Base-by-base conservation (phyloP, 2,797 vertebrate species). In the Spheniscus humboldti region DNA sequence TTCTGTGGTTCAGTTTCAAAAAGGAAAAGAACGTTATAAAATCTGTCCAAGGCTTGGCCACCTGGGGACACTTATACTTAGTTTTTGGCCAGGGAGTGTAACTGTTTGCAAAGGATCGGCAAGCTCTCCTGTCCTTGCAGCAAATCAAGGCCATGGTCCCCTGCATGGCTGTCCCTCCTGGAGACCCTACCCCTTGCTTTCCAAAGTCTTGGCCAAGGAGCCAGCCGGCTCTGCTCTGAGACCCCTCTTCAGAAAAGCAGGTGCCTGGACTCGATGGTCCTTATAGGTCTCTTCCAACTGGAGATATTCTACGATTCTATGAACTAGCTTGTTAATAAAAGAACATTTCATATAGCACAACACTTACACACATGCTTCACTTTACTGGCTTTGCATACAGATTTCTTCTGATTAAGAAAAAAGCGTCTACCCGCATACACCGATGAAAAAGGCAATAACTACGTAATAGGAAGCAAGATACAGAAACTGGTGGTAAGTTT, bases 11-110 rank as follows among this genome's bases (percentile, higher is more conserved):
- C 53, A 6, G 23, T 41, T 82, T 59, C 35, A 41, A 33, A 50
- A 60, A 25, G 16, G 15, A 67, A 89, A 91, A 67, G 19, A 24
- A n/a, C 2, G 2, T 68, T 45, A 12, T 13, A 60, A 69, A 73
- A 13, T 19, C 73, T 64, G 27, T 22, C 67, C 33, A 25, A 43
- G 52, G 43, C 20, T 45, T 68, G 45, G 31, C 45, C 66, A 8
- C 25, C 0, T 39, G 35, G 45, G 52, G 66, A 57, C 53, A 12
- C 20, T 82, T 7, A 8, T 2, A 12, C 27, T 13, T 22, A 24
- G 28, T 5, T 74, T 85, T 80, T 79, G 55, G 83, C n/a, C n/a
- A 53, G 45, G 0, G 0, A 81, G 17, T 0, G 3, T 13, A 48
- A 52, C 53, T 13, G 7, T 5, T 53, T 48, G 50, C n/a, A n/a